These are phyloP conservation scores for Amphimedon queenslandica DNA, from an alignment of 37 sponge, comb jelly and placozoan genomes.

Conservation along the genomic window DNA sequence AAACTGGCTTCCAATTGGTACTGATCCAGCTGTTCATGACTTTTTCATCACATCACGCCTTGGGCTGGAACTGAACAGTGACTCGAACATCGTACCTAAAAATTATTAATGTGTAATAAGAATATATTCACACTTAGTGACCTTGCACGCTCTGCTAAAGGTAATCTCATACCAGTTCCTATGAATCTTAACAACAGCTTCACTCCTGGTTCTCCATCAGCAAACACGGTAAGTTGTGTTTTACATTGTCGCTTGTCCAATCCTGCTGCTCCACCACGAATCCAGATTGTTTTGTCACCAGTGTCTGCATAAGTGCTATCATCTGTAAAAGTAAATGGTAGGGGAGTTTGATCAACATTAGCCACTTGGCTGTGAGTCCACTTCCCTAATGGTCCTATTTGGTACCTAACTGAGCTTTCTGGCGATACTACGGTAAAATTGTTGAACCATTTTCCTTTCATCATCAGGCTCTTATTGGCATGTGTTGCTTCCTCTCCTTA, in stretches of 20 bases:
- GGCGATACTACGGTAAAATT: slow-evolving; percentile 35
- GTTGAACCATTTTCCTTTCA: slow-evolving; percentile 10
- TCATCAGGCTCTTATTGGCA: slow-evolving; percentile 29
- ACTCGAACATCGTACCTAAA: slow-evolving; percentile 43
- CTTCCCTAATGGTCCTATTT: slow-evolving; percentile 6
- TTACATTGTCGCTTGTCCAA: slow-evolving; percentile 50
- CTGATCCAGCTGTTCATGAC: slow-evolving; percentile 20
- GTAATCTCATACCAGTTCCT: slow-evolving; percentile 30
- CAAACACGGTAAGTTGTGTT: slow-evolving; percentile 43
- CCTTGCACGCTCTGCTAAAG: slow-evolving; percentile 12
- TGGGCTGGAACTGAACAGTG: slow-evolving; percentile 25
- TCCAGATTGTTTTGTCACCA: slow-evolving; percentile 37
- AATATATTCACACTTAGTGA: too few relatives aligned
- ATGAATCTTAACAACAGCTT: slow-evolving; percentile 29
- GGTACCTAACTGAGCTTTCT: too few relatives aligned
- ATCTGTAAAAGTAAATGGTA: slow-evolving; percentile 39
- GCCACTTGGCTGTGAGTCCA: slow-evolving; percentile 3
- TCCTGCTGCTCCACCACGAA: slow-evolving; percentile 38
- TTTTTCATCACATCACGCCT: slow-evolving; percentile 47
- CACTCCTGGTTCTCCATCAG: slow-evolving; percentile 47
- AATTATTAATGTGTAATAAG: too few relatives aligned
- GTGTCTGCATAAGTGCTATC: slow-evolving; percentile 26
- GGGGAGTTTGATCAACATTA: slow-evolving; percentile 31
- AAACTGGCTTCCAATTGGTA: slow-evolving; percentile 4
- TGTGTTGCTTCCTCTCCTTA: slow-evolving; percentile 16